phyloP scores from a whole-genome alignment of 2,113 vertebrate species.

The Bungarus multicinctus region DNA sequence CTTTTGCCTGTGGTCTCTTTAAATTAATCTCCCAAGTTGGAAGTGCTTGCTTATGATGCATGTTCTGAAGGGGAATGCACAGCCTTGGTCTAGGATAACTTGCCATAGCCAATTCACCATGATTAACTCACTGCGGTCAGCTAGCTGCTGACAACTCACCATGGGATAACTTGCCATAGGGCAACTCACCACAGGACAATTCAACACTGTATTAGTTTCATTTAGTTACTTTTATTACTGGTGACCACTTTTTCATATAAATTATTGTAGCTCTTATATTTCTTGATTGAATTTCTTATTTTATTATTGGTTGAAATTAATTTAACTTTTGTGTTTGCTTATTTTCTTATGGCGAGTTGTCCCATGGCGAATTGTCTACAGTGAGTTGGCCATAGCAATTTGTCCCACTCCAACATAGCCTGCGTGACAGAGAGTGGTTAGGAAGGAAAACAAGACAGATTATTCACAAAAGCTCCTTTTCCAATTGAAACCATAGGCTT shows the following conservation, averaged over 20 bases:
- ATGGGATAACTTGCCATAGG: background rate
- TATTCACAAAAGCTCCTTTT: background rate
- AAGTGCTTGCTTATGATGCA: background rate
- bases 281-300: background rate
- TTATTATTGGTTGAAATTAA: background rate
- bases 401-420: background rate
- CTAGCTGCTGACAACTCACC: background rate
- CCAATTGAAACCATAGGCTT: background rate
- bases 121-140: background rate
- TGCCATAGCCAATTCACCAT: too few species aligned
- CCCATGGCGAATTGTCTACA: background rate
- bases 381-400: background rate
- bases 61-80: background rate
- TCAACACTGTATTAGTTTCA: background rate
- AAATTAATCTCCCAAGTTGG: background rate
- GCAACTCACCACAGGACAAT: background rate
- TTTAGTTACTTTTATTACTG: background rate
- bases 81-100: background rate
- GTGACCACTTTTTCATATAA: background rate
- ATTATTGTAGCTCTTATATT: background rate
- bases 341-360: background rate
- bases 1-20: background rate
- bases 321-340: background rate
- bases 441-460: background rate
- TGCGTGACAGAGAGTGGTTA: background rate